Percentiles rank a stretch among this genome's conserved stretches.
Conservation (phyloP, 2,113 vertebrate genomes). For the Ochotona princeps region DNA sequence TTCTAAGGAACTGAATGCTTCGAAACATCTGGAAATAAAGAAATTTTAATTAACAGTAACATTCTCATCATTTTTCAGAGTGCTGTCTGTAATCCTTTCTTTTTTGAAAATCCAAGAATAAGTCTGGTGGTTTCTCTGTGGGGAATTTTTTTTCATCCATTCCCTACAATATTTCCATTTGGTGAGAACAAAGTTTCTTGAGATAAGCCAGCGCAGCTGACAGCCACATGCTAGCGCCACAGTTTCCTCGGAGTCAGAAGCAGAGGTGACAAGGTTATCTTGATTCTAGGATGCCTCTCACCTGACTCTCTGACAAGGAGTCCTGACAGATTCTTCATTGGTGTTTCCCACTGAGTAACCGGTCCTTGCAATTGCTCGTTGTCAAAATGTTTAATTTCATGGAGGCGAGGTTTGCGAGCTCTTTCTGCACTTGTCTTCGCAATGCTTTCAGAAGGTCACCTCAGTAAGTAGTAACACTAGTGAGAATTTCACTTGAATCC, state of each 20-base stretch:
- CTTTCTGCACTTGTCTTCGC: conserved; percentile 7
- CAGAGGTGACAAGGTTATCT: background rate
- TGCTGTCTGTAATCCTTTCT: conserved; percentile 9
- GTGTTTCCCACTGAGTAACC: background rate
- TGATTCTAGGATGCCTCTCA: background rate
- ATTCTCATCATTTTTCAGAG: conserved; percentile 45
- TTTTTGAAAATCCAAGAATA: conserved; percentile 49
- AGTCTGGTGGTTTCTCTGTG: conserved; percentile 7
- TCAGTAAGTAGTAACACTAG: background rate
- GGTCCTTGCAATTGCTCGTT: background rate
- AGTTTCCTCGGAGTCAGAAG: conserved; percentile 9
- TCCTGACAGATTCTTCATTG: background rate
- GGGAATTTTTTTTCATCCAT: background rate
- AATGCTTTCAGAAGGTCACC: background rate
- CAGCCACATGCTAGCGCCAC: background rate
- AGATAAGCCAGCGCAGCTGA: conserved; percentile 23
- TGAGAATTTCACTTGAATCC: conserved; percentile 15
- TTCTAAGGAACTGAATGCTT: conserved; percentile 15
- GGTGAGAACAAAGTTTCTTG: conserved; percentile 24
- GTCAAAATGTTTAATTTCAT: background rate
- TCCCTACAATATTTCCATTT: conserved; percentile 9
- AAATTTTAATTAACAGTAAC: conserved; percentile 27
- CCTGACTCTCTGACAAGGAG: background rate
- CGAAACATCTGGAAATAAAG: conserved; percentile 48
- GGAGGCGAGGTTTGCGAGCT: background rate